Base-by-base conservation (phyloP, 2,797 vertebrate species). In the Hoplostethus atlanticus region DNA sequence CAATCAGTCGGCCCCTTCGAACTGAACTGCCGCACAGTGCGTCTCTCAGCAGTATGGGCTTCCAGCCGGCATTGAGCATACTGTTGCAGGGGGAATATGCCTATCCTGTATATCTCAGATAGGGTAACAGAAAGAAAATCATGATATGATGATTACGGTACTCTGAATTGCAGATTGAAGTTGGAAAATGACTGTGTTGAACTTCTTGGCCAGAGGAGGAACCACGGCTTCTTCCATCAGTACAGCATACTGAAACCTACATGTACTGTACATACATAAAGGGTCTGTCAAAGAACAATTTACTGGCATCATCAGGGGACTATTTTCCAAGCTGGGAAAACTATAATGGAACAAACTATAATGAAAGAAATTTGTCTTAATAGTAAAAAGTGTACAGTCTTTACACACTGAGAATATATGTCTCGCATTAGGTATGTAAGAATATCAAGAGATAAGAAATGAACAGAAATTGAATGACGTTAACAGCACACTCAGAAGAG, bases 21-120 rank as follows among this genome's bases (percentile, higher is more conserved):
- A 90, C 70, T 76, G 66, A 90, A 89, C 81, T 82, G 79, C 84
- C 75, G 87, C 79, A 58, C 79, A 76, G 84, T 9, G 6, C n/a
- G 30, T 73, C 72, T 76, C 64, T 46, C 3, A 68, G 68, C 63
- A 60, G 11, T 12, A 7, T 40, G 40, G 42, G 59, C 50, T 63
- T 30, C n/a, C 51, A n/a, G 47, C 40, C 48, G 55, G 65, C 64
- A 77, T 73, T 76, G 79, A 83, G 74, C 67, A 79, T 13, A 44
- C 68, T 57, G 13, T 74, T 76, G 55, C 16, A 36, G 59, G 52
- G 62, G 53, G 50, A 79, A 75, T 17, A 56, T 47, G 66, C 56
- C 61, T 17, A 54, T 30, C 12, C 31, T 44, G 30, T 54, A 15
- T 36, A 17, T 77, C 61, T 60, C 59, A 80, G 53, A 54, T 4